Percentiles rank a stretch among this genome's conserved stretches.
Conservation (phyloP, 2,888 invertebrate genomes). For the Agrochola lota region DNA sequence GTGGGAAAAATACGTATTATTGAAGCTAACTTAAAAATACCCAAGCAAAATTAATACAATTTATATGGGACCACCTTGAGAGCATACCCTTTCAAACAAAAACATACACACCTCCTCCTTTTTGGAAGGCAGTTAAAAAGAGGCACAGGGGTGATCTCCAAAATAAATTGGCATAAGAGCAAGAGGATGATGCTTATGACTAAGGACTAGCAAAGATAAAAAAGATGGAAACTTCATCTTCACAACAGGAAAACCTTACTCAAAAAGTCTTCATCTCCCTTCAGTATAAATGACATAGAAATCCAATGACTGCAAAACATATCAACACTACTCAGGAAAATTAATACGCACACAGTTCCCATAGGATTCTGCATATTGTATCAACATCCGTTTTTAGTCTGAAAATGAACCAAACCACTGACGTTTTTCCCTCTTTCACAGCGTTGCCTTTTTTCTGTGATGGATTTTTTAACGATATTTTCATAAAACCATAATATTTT, state of each 20-base stretch:
- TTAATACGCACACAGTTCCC: conserved; percentile 30
- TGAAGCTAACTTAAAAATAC: too few species aligned
- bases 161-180: not conserved
- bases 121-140: too few species aligned
- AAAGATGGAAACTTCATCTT: not conserved
- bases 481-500: not conserved
- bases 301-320: conserved; percentile 8
- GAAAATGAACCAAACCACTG: conserved; percentile 16
- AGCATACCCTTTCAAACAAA: too few species aligned
- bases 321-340: conserved; percentile 35
- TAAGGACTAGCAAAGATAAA: not conserved
- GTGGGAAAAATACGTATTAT: too few species aligned
- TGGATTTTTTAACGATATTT: not conserved
- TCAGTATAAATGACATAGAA: conserved; percentile 5
- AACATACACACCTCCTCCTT: too few species aligned
- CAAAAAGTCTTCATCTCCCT: not conserved
- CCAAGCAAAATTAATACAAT: too few species aligned
- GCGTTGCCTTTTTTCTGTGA: not conserved
- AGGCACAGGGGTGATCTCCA: not conserved
- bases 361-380: conserved; percentile 6
- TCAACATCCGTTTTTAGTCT: conserved; percentile 15
- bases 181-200: not conserved
- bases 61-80: too few species aligned
- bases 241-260: not conserved
- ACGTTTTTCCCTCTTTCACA: not conserved